Base-by-base conservation (phyloP, 2,888 invertebrate genomes). In the Noctuana brunneofusca region DNA sequence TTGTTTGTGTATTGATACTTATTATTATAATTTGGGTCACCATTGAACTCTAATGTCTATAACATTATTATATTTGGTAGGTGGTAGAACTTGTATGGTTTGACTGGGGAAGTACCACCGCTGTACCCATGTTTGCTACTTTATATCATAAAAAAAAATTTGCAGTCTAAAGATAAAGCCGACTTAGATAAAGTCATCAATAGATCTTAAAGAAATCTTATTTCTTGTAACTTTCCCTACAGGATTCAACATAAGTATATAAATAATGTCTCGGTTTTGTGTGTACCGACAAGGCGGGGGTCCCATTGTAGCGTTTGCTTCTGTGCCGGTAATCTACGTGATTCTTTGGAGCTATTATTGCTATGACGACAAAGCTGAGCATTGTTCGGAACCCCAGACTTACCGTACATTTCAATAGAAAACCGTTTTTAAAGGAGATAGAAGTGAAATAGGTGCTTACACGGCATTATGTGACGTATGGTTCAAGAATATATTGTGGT, bases 361-460 rank as follows among this genome's bases (percentile, higher is more conserved):
- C 75, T 72, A 73, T 75, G 78, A 80, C 79, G 81, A 84, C 84
- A 83, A 83, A 81, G 80, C 73, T 71, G 70, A 72, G 75, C 75
- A 80, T 81, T 84, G 82, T 83, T 69, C 71, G 69, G 66, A 65
- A 69, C 73, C 72, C 71, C 72, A 70, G 70, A 66, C 71, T 66
- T 49, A 65, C 65, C 71, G 71, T 74, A 72, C 70, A 71, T 74
- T 76, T 77, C 77, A 80, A 79, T 80, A 76, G 74, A 75, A 76
- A 76, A 75, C 71, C 66, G 67, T 73, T 77, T 75, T 75, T 69
- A 71, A 73, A 78, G 71, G 68, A 71, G 71, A 72, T 67, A 70
- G 68, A 73, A 5, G 65, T 66, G 66, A 73, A 71, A 24, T 50
- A 24, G 27, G 27, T 9, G 48, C 12, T 48, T 48, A 18, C 11